These are phyloP conservation scores for Metacarcinus magister DNA, from an alignment of 2,888 invertebrate genomes.

Conservation along the genomic window DNA sequence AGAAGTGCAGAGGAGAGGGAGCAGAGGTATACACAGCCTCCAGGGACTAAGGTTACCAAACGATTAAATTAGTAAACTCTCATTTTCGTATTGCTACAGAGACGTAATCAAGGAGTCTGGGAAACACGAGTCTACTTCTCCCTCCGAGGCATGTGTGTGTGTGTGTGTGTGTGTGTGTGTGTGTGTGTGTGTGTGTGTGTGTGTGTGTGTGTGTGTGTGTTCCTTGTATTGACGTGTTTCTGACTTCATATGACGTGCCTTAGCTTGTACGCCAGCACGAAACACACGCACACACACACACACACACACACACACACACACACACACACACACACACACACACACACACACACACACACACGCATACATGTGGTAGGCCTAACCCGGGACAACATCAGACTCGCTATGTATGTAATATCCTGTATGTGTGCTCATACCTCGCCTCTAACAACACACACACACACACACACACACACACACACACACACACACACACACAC, in stretches of 20 bases:
- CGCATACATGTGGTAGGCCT: background rate
- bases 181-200: no score
- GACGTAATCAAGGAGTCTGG: background rate
- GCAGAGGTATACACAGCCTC: background rate
- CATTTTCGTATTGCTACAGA: background rate
- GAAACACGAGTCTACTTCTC: background rate
- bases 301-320: no score
- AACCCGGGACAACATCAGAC: background rate
- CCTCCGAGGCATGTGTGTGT: background rate
- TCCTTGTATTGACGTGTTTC: no score
- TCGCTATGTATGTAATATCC: background rate
- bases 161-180: constrained; percentile 7
- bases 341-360: constrained; percentile 12
- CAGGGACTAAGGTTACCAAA: background rate
- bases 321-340: no score
- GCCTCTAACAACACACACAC: no score
- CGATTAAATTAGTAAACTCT: background rate
- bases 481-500: no score
- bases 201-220: no score
- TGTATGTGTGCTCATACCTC: no score
- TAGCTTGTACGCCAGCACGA: no score
- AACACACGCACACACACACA: no score
- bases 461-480: no score
- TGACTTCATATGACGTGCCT: no score
- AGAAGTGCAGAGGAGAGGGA: background rate